Evolutionary conservation across 1,140 invertebrate species (phyloP), one percentile per base, ranked within the genome.

Genomic region (Proctacanthus coquilletti): DNA sequence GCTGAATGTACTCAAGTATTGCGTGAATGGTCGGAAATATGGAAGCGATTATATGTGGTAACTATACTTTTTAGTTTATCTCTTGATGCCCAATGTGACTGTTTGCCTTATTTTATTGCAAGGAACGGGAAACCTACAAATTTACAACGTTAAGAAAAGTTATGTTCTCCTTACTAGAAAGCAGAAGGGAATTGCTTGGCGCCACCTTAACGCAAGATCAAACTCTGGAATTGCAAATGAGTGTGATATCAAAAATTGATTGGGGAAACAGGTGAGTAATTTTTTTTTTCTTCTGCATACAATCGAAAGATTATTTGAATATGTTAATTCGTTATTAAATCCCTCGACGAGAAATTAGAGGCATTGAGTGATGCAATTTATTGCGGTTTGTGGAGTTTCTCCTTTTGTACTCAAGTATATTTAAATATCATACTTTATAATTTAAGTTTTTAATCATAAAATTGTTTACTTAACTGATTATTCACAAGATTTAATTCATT

Each of bases 181-280:
- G 81, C 63, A 63, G 91, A 21, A 68, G 81, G 13, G 77, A 85
- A 48, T 69, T 95, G 2, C 66, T 93, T 17, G 79, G 77, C 17
- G 84, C 84, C 18, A 89, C 86, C 0, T 65, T 93, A 21, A 92
- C 89, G 1, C 79, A 83, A 46, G 89, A 93, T 55, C 87, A 93
- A 56, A 85, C 80, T 1, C 62, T 74, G 32, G 86, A 91, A 49
- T 52, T 93, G 18, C 83, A 87, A 56, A 64, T 84, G 39, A 79
- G 84, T 51, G 84, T 93, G 33, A 85, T 85, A 38, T 75, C 75
- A 18, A 89, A 91, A 62, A 84, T 96, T 31, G 89, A 95, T 61
- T 94, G 86, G 86, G 89, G 88, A 35, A 94, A 94, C 69, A 74
- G 84, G 87, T 87, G 59, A 82, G 80, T 78, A 30, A 29, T 27